phyloP scores from a whole-genome alignment of 2,888 invertebrate genomes.

The Priapulus caudatus region DNA sequence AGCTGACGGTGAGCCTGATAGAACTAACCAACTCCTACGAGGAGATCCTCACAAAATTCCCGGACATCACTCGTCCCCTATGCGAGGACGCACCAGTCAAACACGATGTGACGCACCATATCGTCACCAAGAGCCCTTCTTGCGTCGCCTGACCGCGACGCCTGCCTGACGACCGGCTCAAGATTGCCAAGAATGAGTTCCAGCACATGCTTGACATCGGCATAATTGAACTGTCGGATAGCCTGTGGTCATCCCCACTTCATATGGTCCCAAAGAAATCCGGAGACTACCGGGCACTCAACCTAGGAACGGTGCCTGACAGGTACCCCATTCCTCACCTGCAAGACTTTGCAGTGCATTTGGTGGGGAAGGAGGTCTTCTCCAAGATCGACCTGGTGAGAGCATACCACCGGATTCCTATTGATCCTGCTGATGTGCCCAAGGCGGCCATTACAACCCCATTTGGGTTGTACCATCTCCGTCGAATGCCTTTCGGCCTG shows the following conservation, averaged over 20 bases:
- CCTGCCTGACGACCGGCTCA: slow-evolving; percentile 28
- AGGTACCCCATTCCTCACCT: slow-evolving; percentile 16
- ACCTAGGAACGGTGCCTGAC: slow-evolving; percentile 12
- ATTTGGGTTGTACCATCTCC: slow-evolving; percentile 6
- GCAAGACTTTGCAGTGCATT: slow-evolving; percentile 15
- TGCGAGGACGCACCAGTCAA: too few species aligned
- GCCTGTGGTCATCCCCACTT: slow-evolving; percentile 37
- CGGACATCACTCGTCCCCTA: too few species aligned
- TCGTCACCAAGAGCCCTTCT: slow-evolving; percentile 30
- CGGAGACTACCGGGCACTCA: slow-evolving; percentile 16
- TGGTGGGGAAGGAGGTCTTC: slow-evolving; percentile 21
- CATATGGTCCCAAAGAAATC: slow-evolving; percentile 30
- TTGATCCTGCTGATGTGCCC: slow-evolving; percentile 12
- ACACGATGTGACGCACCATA: slow-evolving; percentile 24
- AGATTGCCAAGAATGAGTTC: slow-evolving; percentile 30
- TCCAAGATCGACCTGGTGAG: slow-evolving; percentile 17
- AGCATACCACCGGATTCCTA: slow-evolving; percentile 18
- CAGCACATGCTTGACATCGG: slow-evolving; percentile 31
- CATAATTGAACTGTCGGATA: slow-evolving; percentile 37
- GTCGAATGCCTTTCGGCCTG: slow-evolving; percentile 11
- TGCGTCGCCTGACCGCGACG: slow-evolving; percentile 27
- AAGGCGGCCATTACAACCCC: slow-evolving; percentile 18
- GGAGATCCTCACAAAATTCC: too few species aligned
- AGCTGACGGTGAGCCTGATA: too few species aligned
- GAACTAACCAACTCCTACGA: too few species aligned